Evolutionary conservation across 1,140 invertebrate genomes (phyloP).

Genomic region (Drosophila guanche): DNA sequence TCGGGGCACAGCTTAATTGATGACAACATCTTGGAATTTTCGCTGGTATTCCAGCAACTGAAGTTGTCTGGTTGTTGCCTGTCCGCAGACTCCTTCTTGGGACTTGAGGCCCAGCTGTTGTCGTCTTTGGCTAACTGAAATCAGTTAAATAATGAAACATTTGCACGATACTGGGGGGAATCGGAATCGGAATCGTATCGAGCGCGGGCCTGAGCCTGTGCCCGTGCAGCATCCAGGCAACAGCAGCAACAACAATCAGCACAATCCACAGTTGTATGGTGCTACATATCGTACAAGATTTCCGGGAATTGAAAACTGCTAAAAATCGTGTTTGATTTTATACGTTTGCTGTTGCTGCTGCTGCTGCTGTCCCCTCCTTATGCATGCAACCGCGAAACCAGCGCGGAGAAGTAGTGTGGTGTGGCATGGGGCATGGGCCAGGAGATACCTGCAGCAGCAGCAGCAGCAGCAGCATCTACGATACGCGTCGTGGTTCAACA

Average conservation of each 20-base stretch:
- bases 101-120: slow-evolving; percentile 31
- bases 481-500: slow-evolving; percentile 81
- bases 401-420: slow-evolving; percentile 2
- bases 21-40: slow-evolving; percentile 83
- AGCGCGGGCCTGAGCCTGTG: slow-evolving; percentile 17
- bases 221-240: background rate
- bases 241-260: slow-evolving; percentile 42
- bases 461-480: slow-evolving; percentile 61
- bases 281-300: slow-evolving; percentile 81
- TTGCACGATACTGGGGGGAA: slow-evolving; percentile 76
- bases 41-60: slow-evolving; percentile 66
- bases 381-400: slow-evolving; percentile 60
- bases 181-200: slow-evolving; percentile 62
- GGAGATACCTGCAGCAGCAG: slow-evolving; percentile 1
- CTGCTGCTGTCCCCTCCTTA: slow-evolving; percentile 17
- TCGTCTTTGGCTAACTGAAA: slow-evolving; percentile 60
- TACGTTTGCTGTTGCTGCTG: slow-evolving; percentile 43
- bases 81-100: slow-evolving; percentile 23
- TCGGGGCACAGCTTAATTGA: slow-evolving; percentile 71
- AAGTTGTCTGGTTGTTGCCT: slow-evolving; percentile 58
- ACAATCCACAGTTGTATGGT: slow-evolving; percentile 63
- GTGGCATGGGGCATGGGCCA: background rate
- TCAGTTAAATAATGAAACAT: slow-evolving; percentile 81
- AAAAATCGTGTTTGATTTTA: slow-evolving; percentile 82
- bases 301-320: slow-evolving; percentile 82